Percentiles rank a stretch among this genome's conserved stretches.
Conservation (phyloP, 2,888 invertebrate genomes). For the Oligia strigilis region DNA sequence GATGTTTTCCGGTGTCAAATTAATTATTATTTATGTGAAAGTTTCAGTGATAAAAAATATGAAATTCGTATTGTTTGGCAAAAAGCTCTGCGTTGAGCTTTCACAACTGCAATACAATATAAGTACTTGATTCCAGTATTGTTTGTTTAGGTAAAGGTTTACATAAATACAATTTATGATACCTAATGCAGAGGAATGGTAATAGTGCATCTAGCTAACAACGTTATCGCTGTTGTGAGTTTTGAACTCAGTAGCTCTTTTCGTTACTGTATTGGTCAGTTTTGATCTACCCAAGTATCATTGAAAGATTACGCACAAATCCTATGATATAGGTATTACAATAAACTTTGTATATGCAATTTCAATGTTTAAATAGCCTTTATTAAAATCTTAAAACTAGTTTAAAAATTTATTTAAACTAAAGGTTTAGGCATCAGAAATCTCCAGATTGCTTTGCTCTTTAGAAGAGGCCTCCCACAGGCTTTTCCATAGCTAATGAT, state of each 20-base stretch:
- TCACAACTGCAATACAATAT: neutral
- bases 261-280: neutral
- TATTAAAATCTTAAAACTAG: neutral
- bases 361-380: neutral
- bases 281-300: neutral
- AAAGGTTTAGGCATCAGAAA: neutral
- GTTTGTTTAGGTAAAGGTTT: conserved; percentile 21
- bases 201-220: neutral
- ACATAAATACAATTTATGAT: conserved; percentile 4
- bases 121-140: neutral
- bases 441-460: neutral
- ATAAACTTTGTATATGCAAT: neutral
- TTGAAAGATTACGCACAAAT: neutral
- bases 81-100: conserved; percentile 23
- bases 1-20: conserved; percentile 48
- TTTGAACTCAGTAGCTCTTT: neutral
- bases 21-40: conserved; percentile 32
- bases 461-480: neutral
- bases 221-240: neutral
- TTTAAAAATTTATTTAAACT: neutral
- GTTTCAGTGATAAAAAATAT: neutral
- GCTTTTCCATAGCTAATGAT: neutral
- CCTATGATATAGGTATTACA: too few relatives aligned
- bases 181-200: conserved; percentile 2
- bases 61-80: neutral